Percentiles rank a stretch among this genome's conserved stretches.
Evolutionary conservation across 2,797 vertebrate genomes (phyloP).

Genomic region (Neostethus bicornis): DNA sequence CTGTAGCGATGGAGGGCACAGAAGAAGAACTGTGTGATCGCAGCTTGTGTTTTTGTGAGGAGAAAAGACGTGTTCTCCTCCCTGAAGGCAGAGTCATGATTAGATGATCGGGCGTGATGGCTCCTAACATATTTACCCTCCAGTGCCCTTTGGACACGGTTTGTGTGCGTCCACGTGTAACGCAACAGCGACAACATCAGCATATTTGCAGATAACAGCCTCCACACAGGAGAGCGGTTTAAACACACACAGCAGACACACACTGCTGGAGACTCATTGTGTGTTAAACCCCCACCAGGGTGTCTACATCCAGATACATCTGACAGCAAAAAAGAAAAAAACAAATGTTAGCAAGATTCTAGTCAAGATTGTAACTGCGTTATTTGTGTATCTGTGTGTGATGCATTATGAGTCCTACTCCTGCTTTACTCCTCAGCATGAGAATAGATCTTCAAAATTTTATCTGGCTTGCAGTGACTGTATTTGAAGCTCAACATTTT

Average conservation of each 20-base stretch:
- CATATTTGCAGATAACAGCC: constrained; percentile 49
- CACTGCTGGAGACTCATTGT: constrained; percentile 13
- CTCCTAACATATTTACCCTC: constrained; percentile 64
- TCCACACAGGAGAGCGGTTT: constrained; percentile 2
- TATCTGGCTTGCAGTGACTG: constrained; percentile 12
- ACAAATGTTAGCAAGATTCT: neutral
- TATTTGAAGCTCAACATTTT: constrained; percentile 13
- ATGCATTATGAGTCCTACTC: constrained; percentile 13
- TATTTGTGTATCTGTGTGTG: constrained; percentile 2
- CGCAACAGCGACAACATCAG: constrained; percentile 52
- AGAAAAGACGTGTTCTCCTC: constrained; percentile 30
- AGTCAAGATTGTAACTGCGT: constrained; percentile 5
- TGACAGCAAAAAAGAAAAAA: neutral
- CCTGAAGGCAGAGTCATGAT: constrained; percentile 61
- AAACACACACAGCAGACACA: constrained; percentile 17
- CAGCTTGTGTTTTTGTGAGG: constrained; percentile 34
- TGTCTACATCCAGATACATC: constrained; percentile 14
- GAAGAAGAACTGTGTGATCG: constrained; percentile 58
- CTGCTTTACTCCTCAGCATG: constrained; percentile 16
- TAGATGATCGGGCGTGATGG: constrained; percentile 66
- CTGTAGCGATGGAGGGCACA: constrained; percentile 47
- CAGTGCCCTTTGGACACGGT: constrained; percentile 40
- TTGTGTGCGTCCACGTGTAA: constrained; percentile 7
- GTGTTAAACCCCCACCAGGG: neutral
- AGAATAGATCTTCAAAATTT: constrained; percentile 21